phyloP scores from a whole-genome alignment of 2,797 vertebrate species.

The Myotis findleyi region DNA sequence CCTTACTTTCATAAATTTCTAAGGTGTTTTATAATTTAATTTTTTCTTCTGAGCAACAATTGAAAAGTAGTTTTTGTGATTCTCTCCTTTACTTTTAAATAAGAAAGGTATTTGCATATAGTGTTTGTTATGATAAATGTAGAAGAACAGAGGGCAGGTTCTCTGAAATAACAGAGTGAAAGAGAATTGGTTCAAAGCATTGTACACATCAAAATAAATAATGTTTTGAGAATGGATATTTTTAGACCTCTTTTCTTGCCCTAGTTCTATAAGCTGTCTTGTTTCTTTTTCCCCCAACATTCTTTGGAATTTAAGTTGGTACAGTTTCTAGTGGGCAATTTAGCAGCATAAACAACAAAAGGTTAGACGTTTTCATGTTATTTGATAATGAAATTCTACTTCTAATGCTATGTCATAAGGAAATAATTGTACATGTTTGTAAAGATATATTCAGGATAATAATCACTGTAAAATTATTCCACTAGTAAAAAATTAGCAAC shows the following conservation, averaged over 20 bases:
- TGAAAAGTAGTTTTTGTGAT: background rate
- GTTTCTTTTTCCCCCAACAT: background rate
- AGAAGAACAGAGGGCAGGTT: background rate
- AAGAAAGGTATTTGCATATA: background rate
- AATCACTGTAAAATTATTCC: background rate
- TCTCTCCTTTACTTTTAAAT: slow-evolving; percentile 10
- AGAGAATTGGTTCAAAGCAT: background rate
- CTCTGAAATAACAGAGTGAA: slow-evolving; percentile 20
- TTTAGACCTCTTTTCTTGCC: background rate
- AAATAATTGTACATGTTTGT: background rate
- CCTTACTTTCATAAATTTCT: slow-evolving; percentile 12
- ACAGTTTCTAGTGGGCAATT: background rate
- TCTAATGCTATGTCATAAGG: background rate
- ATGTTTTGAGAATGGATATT: background rate
- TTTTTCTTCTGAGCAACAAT: background rate
- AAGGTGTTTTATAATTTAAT: background rate
- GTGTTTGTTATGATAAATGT: background rate
- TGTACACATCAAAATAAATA: background rate
- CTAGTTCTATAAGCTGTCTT: background rate
- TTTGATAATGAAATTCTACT: background rate
- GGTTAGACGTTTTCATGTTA: background rate
- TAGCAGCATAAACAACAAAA: background rate
- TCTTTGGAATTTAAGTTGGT: background rate
- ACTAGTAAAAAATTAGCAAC: background rate
- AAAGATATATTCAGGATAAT: background rate